These are phyloP conservation scores for Caenorhabditis imperialis DNA, from an alignment of 2,888 invertebrate species.

Conservation along the genomic window DNA sequence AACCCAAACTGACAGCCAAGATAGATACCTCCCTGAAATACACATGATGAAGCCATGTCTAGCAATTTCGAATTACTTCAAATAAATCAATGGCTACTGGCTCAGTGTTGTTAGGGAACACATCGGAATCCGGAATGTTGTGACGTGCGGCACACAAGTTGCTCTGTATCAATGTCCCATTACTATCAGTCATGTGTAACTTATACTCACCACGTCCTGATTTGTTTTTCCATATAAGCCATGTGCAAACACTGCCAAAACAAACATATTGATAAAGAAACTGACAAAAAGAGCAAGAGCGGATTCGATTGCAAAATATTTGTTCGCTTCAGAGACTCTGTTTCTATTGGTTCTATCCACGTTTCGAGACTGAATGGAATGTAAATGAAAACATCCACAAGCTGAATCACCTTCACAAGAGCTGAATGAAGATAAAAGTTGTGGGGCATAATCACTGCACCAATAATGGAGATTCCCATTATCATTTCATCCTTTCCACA, in stretches of 20 bases:
- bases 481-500: conserved; percentile 84
- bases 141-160: conserved; percentile 47
- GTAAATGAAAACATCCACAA: too few species aligned
- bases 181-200: too few species aligned
- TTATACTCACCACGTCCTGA: conserved; percentile 68
- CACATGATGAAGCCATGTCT: too few species aligned
- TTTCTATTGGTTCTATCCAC: conserved; percentile 85
- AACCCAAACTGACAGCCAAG: conserved; percentile 81
- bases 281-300: conserved; percentile 85
- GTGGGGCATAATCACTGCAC: conserved; percentile 93
- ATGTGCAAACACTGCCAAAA: conserved; percentile 89
- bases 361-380: conserved; percentile 87
- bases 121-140: conserved; percentile 64
- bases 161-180: conserved; percentile 30
- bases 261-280: conserved; percentile 90
- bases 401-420: conserved; percentile 85
- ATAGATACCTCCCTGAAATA: conserved; percentile 78
- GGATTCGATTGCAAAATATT: conserved; percentile 88
- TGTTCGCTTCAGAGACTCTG: conserved; percentile 87
- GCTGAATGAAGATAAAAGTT: conserved; percentile 92
- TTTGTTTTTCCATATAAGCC: conserved; percentile 86
- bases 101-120: conserved; percentile 73
- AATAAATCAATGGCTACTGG: conserved; percentile 74
- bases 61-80: conserved; percentile 56
- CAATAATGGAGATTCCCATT: conserved; percentile 83